Evolutionary conservation across 2,797 vertebrate genomes (phyloP).

Genomic region (Valencia hispanica): DNA sequence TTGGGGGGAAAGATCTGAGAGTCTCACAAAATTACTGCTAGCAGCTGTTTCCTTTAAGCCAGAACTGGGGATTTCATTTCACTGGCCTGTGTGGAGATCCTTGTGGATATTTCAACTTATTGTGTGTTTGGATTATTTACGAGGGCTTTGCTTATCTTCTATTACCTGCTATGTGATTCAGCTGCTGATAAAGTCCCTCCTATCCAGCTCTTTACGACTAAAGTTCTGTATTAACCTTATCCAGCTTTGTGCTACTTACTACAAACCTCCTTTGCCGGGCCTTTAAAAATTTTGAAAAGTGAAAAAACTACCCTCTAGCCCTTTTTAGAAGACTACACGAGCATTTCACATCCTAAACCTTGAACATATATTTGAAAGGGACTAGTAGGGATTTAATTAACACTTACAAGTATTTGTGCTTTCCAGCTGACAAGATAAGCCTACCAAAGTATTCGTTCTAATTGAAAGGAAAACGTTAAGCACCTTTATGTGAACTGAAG

Average conservation of each 20-base stretch:
- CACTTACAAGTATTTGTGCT: slow-evolving; percentile 1
- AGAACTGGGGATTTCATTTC: slow-evolving; percentile 15
- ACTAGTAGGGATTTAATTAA: slow-evolving; percentile 2
- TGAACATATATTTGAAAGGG: neutral
- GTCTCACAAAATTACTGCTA: slow-evolving; percentile 8
- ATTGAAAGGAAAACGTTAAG: neutral
- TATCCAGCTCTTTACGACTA: neutral
- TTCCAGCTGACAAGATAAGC: slow-evolving; percentile 6
- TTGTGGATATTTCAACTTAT: slow-evolving; percentile 12
- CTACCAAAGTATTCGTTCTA: neutral
- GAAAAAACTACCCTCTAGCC: neutral
- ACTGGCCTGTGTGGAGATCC: neutral
- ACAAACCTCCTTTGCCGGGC: neutral
- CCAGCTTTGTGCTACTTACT: neutral
- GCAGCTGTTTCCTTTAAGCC: slow-evolving; percentile 7
- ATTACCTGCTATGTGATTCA: slow-evolving; percentile 5
- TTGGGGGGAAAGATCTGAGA: slow-evolving; percentile 2
- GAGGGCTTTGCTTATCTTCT: neutral
- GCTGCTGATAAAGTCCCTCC: neutral
- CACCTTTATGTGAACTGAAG: neutral
- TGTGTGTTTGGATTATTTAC: slow-evolving; percentile 23
- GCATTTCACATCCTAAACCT: slow-evolving; percentile 1
- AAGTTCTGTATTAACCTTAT: neutral
- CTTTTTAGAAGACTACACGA: neutral
- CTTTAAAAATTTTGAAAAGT: neutral